Evolutionary conservation across 2,797 vertebrate genomes (phyloP), one percentile per base, ranked within the genome.

Genomic region (Macroramphosus scolopax): DNA sequence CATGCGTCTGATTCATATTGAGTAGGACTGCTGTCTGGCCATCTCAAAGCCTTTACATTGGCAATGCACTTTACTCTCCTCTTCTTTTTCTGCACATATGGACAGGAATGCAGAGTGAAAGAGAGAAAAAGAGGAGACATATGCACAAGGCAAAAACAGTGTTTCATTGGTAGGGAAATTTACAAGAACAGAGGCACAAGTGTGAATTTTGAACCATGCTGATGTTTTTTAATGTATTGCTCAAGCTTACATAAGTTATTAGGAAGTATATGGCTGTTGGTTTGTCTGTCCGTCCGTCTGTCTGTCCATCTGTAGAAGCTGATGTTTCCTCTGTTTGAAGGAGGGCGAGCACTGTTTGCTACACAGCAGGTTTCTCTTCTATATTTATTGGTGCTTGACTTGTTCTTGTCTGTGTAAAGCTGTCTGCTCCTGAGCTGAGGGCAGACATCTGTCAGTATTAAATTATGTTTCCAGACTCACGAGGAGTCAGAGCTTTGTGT

Each of bases 61-160:
- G 84, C 77, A 31, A 87, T 72, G 89, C 89, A 90, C 88, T 89
- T 90, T 91, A 91, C 77, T 83, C 78, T 87, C 78, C 84, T 84
- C 72, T 66, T 81, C 77, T 77, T 78, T 75, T 75, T 75, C 75
- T 63, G 78, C 64, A 35, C 46, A 34, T 22, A 6, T 14, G 63
- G 74, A 79, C 56, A 62, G 55, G 9, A 67, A 67, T 10, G 68
- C 64, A 46, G 65, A 48, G 51, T 46, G 36, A 42, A 25, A 29
- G 20, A 63, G 44, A 51, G 68, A 45, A 42, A 71, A 50, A 68
- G 59, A 70, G 69, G 77, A 80, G 77, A 82, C 67, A 54, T 79
- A 88, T 86, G 87, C 88, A 89, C 88, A 90, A 88, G 82, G 85
- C 78, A 78, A 82, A 79, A 77, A 75, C 63, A 82, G 81, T 82